A percentile compares a stretch with the other conserved stretches of the same genome.
Conservation (phyloP, 2,888 invertebrate genomes). For the Ischnura elegans region DNA sequence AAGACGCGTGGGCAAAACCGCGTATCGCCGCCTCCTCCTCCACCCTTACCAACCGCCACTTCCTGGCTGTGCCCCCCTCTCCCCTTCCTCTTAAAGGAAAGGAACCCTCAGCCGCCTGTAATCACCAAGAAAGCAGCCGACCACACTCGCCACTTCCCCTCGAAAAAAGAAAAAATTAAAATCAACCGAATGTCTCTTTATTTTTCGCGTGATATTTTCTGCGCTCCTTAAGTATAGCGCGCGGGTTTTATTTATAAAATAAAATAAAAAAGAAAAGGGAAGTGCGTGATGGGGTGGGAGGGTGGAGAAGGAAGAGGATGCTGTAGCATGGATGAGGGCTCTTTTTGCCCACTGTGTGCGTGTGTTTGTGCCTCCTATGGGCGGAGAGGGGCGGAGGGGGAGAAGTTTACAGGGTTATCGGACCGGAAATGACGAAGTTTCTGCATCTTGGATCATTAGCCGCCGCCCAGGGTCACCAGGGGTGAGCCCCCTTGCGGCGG, state of each 20-base stretch:
- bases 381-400: background rate
- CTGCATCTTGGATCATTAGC: slow-evolving; percentile 54
- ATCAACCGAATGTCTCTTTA: background rate
- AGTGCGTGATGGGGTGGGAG: background rate
- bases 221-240: background rate
- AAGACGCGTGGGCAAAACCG: background rate
- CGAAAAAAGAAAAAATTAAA: too few species aligned
- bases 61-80: background rate
- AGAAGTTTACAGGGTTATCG: slow-evolving; percentile 35
- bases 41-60: background rate
- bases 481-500: slow-evolving; percentile 11
- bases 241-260: background rate
- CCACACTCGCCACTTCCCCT: background rate
- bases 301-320: background rate
- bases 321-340: too few species aligned
- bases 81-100: background rate
- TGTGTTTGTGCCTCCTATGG: background rate
- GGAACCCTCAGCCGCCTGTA: background rate
- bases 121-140: slow-evolving; percentile 2
- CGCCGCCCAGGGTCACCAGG: slow-evolving; percentile 29
- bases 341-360: background rate
- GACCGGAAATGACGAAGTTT: slow-evolving; percentile 52
- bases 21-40: background rate
- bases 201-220: slow-evolving; percentile 13
- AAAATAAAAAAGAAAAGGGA: too few species aligned